phyloP scores from a whole-genome alignment of 2,113 vertebrate species.

The Leptodactylus fuscus region DNA sequence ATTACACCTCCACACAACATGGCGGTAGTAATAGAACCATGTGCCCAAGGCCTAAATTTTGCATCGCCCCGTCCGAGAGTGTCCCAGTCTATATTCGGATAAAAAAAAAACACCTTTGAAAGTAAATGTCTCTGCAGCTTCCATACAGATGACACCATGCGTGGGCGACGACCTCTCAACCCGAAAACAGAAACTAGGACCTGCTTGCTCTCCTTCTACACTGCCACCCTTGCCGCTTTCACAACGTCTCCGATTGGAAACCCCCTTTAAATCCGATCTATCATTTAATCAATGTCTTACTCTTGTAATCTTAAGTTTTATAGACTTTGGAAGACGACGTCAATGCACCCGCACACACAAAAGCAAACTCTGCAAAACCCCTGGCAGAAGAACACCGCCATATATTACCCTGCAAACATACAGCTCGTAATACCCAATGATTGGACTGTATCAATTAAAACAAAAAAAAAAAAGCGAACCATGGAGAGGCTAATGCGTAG shows the following conservation, averaged over 20 bases:
- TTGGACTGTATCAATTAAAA: conserved; percentile 47
- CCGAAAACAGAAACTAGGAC: not conserved
- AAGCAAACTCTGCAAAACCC: conserved; percentile 2
- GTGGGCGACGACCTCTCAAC: not conserved
- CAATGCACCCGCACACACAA: not conserved
- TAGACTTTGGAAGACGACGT: not conserved
- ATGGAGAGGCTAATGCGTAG: conserved; percentile 22
- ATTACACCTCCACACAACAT: too few species aligned
- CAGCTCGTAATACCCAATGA: conserved; percentile 57
- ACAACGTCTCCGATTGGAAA: not conserved
- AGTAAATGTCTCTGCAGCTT: too few species aligned
- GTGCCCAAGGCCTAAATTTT: too few species aligned
- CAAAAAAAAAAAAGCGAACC: conserved; percentile 40
- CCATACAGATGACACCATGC: not conserved
- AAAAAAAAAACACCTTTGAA: too few species aligned
- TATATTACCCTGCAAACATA: conserved; percentile 18
- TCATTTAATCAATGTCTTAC: not conserved
- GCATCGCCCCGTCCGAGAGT: too few species aligned
- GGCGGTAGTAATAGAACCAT: too few species aligned
- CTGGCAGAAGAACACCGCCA: not conserved
- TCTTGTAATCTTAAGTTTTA: conserved; percentile 8
- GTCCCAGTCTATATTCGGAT: too few species aligned
- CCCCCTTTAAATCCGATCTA: not conserved
- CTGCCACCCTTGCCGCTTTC: not conserved
- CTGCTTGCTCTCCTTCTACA: not conserved